These are phyloP conservation scores for Pasiphila rectangulata DNA, from an alignment of 2,888 invertebrate species.

Conservation along the genomic window DNA sequence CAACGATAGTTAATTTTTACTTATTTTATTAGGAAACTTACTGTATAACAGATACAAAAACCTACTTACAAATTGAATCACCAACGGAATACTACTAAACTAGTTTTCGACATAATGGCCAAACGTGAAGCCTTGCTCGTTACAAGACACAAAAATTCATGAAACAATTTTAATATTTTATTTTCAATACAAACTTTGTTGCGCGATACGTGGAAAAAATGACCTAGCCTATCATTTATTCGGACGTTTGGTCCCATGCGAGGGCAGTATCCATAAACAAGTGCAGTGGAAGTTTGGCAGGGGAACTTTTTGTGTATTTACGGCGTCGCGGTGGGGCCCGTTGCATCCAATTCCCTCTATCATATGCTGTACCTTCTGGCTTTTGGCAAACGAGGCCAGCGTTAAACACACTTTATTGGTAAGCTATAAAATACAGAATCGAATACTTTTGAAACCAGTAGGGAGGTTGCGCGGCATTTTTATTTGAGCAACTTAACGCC, in stretches of 20 bases:
- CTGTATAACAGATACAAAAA: too few relatives aligned
- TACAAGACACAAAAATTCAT: neutral
- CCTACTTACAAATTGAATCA: too few relatives aligned
- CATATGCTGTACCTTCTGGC: slow-evolving; percentile 35
- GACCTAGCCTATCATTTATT: slow-evolving; percentile 49
- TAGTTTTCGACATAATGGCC: too few relatives aligned
- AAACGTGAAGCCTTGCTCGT: too few relatives aligned
- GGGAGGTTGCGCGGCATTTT: neutral
- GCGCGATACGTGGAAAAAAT: slow-evolving; percentile 32
- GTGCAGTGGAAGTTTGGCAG: slow-evolving; percentile 70
- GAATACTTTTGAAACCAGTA: slow-evolving; percentile 1
- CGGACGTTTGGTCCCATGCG: slow-evolving; percentile 48
- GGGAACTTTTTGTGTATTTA: slow-evolving; percentile 70
- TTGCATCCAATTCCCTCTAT: slow-evolving; percentile 51
- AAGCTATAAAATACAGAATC: slow-evolving; percentile 14
- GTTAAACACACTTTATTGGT: slow-evolving; percentile 42
- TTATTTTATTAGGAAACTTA: too few relatives aligned
- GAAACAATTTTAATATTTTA: slow-evolving; percentile 6
- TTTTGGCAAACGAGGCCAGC: slow-evolving; percentile 57
- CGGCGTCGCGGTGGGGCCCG: slow-evolving; percentile 46
- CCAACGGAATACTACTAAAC: too few relatives aligned
- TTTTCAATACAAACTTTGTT: slow-evolving; percentile 37
- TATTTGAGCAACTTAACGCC: neutral
- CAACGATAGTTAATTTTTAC: too few relatives aligned
- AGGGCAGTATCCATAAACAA: slow-evolving; percentile 67